Evolutionary conservation across 2,888 invertebrate genomes (phyloP), one percentile per base, ranked within the genome.

Genomic region (Lasioglossum zephyrum): DNA sequence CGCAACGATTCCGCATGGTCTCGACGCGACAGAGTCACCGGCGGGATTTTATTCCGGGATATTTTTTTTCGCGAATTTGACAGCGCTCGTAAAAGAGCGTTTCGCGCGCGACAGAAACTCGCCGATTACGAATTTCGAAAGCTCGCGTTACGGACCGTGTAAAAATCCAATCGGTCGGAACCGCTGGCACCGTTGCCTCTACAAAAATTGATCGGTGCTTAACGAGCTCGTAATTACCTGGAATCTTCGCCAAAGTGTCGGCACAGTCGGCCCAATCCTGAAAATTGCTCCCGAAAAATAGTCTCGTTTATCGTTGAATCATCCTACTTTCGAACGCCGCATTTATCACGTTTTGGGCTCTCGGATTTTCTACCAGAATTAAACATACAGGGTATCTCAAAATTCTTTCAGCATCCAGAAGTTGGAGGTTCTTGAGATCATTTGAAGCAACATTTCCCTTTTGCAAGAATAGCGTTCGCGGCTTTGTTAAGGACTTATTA

Each of bases 51-150:
- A 73, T 77, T 81, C 60, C 53, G 39, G 53, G 11, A 44, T 63
- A 11, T 60, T 26, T 66, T 80, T 77, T 76, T 31, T 36, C 39
- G 47, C 16, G 39, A 47, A 72, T 75, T 76, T 22, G 39, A 83
- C 60, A 26, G 44, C 44, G 44, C 73, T 83, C 81, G 63, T 63
- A 76, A 81, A 69, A 75, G 26, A 22, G 41, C 13, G 53, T 44
- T 63, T 41, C 69, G 31, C 60, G 60, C 18, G 36, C 31, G 3
- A n/a, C 44, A 81, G 26, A 57, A 77, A 66, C 73, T 73, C 84
- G 47, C 22, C 77, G 70, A 75, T 81, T 36, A 63, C 49, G 77
- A 73, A 77, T 77, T 83, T 83, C 63, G 63, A 66, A 66, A 39
- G 76, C 22, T 41, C 73, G 73, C 47, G 77, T 60, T 63, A 77